Percentiles rank a stretch among this genome's conserved stretches.
Evolutionary conservation across 2,113 vertebrate genomes (phyloP).

Genomic region (Macheiramphus alcinus): DNA sequence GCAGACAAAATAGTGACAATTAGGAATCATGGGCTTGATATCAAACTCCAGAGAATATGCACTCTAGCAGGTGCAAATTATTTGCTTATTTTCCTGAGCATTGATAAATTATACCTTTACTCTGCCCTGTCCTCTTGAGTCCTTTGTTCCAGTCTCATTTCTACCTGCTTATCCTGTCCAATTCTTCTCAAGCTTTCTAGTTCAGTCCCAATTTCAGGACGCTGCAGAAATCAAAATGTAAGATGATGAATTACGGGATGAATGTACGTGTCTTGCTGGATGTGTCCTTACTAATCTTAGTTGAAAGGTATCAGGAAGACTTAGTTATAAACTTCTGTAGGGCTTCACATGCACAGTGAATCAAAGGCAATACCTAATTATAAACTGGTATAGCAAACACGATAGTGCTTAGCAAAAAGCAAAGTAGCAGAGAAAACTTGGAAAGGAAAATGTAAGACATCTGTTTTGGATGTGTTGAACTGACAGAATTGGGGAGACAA

Average conservation of each 20-base stretch:
- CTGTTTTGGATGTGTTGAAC: background rate
- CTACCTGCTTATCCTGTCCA: background rate
- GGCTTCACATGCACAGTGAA: background rate
- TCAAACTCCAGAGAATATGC: background rate
- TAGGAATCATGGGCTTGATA: background rate
- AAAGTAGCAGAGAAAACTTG: background rate
- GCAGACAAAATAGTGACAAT: background rate
- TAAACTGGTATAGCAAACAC: background rate
- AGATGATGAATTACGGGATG: background rate
- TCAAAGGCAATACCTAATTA: background rate
- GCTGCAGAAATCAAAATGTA: background rate
- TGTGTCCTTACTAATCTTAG: background rate
- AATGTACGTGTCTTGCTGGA: background rate
- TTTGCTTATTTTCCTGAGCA: background rate
- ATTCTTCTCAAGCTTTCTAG: background rate
- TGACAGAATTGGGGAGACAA: background rate
- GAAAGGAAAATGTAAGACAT: background rate
- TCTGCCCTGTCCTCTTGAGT: background rate
- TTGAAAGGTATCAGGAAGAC: background rate
- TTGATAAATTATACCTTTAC: background rate
- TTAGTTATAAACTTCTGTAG: background rate
- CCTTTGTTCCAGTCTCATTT: background rate
- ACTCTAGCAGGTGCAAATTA: background rate
- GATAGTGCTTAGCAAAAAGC: background rate
- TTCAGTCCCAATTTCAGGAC: background rate